Base-by-base conservation (phyloP, 2,113 vertebrate genomes). In the Boulengeromyrus knoepffleri region DNA sequence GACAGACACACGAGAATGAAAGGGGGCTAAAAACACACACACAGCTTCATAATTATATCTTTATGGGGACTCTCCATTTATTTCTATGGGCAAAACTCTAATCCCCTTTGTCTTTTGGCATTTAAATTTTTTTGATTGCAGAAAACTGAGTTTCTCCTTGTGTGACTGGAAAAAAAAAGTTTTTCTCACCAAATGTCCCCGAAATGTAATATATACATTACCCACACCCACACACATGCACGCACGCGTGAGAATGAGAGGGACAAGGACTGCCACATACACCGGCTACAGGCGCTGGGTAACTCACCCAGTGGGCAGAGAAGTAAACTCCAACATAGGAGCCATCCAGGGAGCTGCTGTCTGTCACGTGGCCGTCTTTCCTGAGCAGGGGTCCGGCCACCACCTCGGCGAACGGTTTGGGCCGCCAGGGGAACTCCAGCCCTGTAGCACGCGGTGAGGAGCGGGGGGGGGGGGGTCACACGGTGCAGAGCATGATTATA, bases 271-370 rank as follows among this genome's bases (percentile, higher is more conserved):
- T n/a, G 45, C 42, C 42, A 47, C 39, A 27, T 5, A 46, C 45
- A 0, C 13, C 21, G 21, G 84, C 10, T 5, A 49, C 66, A 42
- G 49, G 1, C 12, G 5, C 52, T 49, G 52, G 13, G 88, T 17
- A 36, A 95, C 98, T 99, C 95, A 99, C 99, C 99, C 99, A 99
- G 95, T 99, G 98, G 5, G 98, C 98, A 0, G 99, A 99, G 96
- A 99, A 99, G 93, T 99, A 99, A 92, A 99, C 97, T 15, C 98
- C 99, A 58, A 99, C 95, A 0, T 97, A 97, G 53, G 97, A 97
- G 88, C 98, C 98, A 93, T 99, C 98, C 95, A 99, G 95, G 92
- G 95, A 95, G 89, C 92, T 95, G 96, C 97, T 97, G 94, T 99
- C 98, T 91, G 97, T 93, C 0, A 96, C 96, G 95, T 98, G 97